Base-by-base conservation (phyloP, 1,140 invertebrate genomes). In the Drosophila truncata region DNA sequence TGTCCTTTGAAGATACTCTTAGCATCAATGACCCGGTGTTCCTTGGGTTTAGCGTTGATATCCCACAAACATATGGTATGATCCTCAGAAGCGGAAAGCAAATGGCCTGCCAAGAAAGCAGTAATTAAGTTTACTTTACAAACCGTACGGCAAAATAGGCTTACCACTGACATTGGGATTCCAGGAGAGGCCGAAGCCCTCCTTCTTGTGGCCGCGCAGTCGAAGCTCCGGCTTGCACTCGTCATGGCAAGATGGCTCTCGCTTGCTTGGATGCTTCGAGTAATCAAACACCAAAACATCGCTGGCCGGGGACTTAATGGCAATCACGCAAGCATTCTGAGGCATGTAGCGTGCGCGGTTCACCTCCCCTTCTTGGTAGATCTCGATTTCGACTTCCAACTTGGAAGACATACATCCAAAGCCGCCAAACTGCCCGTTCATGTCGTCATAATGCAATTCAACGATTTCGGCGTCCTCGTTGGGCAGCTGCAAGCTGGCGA, bases 61-160 rank as follows among this genome's bases (percentile, higher is more conserved):
- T 99, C 99, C 99, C 99, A 99, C 65, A 99, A 94, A 93, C 99
- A 99, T 78, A 99, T 99, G 20, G 99, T 99, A 93, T 99, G 98
- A 94, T 99, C 99, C 94, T 99, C 99, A 60, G 95, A 95, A 20
- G 99, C 99, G 91, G 98, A 99, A 2, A 99, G 94, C 27, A 99
- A 94, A 93, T 99, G 98, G 37, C 88, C 88, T 91, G 9, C 27
- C 29, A n/a, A 27, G 5, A 37, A 18, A 3, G 27, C n/a, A 25
- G n/a, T 11, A 11, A 4, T 16, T 31, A 4, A 20, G 7, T 2
- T 14, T 33, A 4, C 2, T 14, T 16, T 33, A 10, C 11, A 13
- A 49, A 9, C 5, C 7, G 11, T 46, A 46, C 3, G 5, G 4
- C n/a, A 13, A 58, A 63, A 20, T 16, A 4, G 2, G 9, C 61